Evolutionary conservation across 2,113 vertebrate species (phyloP).

Genomic region (Cisticola juncidis): DNA sequence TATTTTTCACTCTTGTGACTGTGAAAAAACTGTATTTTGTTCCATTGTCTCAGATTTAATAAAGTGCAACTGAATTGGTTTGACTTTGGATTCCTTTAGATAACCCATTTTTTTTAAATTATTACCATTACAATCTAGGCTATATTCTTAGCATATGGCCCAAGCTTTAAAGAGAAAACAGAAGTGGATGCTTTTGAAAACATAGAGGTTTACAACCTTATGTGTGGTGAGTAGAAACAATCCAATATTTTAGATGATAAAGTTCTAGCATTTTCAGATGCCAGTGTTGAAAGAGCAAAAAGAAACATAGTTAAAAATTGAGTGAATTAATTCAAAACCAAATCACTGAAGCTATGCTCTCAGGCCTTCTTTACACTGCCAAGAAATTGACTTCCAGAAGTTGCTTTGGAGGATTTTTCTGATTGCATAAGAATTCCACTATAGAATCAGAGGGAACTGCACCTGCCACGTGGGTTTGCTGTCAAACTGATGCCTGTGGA

Average conservation of each 20-base stretch:
- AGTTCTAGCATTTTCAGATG: background rate
- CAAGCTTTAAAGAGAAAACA: constrained; percentile 81
- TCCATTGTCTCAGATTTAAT: background rate
- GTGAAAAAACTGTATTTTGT: background rate
- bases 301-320: background rate
- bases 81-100: background rate
- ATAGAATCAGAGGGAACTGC: background rate
- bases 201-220: constrained; percentile 94
- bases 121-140: constrained; percentile 71
- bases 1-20: background rate
- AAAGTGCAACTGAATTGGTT: background rate
- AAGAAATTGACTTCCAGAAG: background rate
- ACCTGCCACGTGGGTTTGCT: background rate
- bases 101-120: background rate
- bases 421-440: background rate
- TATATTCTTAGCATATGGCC: constrained; percentile 90
- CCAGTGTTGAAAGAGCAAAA: background rate
- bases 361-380: background rate
- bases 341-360: background rate
- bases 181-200: constrained; percentile 90
- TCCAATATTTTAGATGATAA: background rate
- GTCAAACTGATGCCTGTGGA: background rate
- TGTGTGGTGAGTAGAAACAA: constrained; percentile 87
- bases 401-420: background rate
- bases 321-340: background rate